Conservation (phyloP, 1,140 invertebrate genomes). For the Cecropterus lyciades region DNA sequence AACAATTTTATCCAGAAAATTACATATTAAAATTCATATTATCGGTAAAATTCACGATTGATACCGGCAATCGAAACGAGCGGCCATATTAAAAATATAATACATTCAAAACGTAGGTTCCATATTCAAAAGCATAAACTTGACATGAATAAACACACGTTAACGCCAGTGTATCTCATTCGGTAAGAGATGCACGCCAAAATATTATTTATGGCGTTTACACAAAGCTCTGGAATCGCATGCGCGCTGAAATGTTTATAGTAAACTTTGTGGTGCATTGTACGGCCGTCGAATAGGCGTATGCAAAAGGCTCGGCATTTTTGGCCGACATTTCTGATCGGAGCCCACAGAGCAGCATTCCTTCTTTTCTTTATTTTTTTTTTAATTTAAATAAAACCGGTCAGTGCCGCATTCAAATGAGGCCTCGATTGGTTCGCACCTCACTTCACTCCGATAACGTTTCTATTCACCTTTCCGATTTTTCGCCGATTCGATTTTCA, state of each 20-base stretch:
- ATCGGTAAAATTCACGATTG: slow-evolving; percentile 17
- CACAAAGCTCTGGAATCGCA: slow-evolving; percentile 32
- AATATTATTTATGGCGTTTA: slow-evolving; percentile 34
- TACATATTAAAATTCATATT: slow-evolving; percentile 13
- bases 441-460: slow-evolving; percentile 44
- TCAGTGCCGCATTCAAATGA: slow-evolving; percentile 65
- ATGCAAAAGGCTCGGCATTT: slow-evolving; percentile 51
- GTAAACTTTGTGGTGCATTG: slow-evolving; percentile 37
- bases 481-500: slow-evolving; percentile 33
- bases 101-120: slow-evolving; percentile 36
- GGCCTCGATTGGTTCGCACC: slow-evolving; percentile 62
- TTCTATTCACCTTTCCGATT: slow-evolving; percentile 32
- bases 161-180: slow-evolving; percentile 30
- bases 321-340: slow-evolving; percentile 52
- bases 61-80: slow-evolving; percentile 16
- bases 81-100: slow-evolving; percentile 22
- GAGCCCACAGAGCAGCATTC: slow-evolving; percentile 45
- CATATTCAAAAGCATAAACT: slow-evolving; percentile 38
- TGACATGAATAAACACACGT: slow-evolving; percentile 34
- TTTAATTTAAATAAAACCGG: slow-evolving; percentile 64
- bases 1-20: slow-evolving; percentile 3
- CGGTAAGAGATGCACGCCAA: slow-evolving; percentile 18
- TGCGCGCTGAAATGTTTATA: slow-evolving; percentile 29
- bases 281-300: slow-evolving; percentile 43
- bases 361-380: slow-evolving; percentile 49